A percentile compares a stretch with the other conserved stretches of the same genome.
These are phyloP conservation scores for Darevskia nairensis DNA, from an alignment of 2,797 vertebrate genomes.

Conservation along the genomic window DNA sequence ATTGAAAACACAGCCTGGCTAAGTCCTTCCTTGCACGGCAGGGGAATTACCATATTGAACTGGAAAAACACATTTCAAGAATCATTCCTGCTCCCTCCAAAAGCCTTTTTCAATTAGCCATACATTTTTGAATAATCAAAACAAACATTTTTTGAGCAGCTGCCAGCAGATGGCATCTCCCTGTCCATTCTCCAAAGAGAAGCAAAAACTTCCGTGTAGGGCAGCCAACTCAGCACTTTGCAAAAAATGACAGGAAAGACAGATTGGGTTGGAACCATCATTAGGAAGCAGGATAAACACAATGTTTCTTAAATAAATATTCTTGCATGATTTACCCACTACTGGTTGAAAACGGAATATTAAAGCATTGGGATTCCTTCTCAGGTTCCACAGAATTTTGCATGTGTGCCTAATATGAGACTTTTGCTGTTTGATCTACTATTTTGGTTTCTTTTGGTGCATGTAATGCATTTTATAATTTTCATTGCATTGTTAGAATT, in stretches of 20 bases:
- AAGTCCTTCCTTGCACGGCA: not conserved
- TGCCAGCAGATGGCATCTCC: constrained; percentile 23
- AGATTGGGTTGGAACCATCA: constrained; percentile 30
- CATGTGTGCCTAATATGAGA: no score
- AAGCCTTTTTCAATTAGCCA: constrained; percentile 14
- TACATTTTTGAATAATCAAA: constrained; percentile 27
- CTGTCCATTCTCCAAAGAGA: constrained; percentile 8
- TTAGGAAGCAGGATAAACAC: constrained; percentile 50
- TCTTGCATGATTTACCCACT: constrained; percentile 39
- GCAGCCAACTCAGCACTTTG: constrained; percentile 4
- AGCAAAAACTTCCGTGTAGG: not conserved
- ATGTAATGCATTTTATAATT: constrained; percentile 48
- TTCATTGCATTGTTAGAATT: not conserved
- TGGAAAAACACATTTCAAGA: not conserved
- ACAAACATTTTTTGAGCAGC: constrained; percentile 10
- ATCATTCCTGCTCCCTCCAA: not conserved
- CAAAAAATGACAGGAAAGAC: not conserved
- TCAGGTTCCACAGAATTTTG: not conserved
- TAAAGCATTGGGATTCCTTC: constrained; percentile 3
- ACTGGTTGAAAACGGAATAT: constrained; percentile 50
- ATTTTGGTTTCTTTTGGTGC: constrained; percentile 58
- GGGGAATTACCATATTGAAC: not conserved
- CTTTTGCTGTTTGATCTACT: constrained; percentile 22
- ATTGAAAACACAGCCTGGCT: no score
- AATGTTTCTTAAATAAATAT: constrained; percentile 56